Evolutionary conservation across 1,140 invertebrate species (phyloP), one percentile per base, ranked within the genome.

Genomic region (Rhyacophila brunnea): DNA sequence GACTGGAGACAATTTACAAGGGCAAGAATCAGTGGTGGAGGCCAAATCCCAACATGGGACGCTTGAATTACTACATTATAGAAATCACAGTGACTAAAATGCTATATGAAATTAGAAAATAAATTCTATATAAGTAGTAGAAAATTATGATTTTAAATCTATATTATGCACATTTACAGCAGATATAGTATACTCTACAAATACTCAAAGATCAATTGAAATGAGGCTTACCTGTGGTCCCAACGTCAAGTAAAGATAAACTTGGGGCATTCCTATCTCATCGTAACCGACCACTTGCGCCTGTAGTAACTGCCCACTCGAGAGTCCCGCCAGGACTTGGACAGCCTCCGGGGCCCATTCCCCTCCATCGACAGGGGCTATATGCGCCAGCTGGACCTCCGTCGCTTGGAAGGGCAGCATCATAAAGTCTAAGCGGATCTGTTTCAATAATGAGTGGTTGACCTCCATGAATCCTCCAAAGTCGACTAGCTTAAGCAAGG

Each of bases 371-470:
- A 86, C 80, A 42, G 95, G 92, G 74, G 85, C 84, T 54, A 99
- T 83, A 78, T 95, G 90, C 7, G 93, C 92, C 68, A 99, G 78
- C 70, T 88, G 87, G 69, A 95, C 93, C 81, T 98, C 96, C 34
- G 91, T 89, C 42, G 95, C 93, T 85, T 98, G 96, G 81, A 98
- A 98, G 14, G 96, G 96, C 67, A 98, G 78, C 19, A 85, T 82
- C 80, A 96, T 88, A 71, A 95, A 97, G 75, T 98, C 94, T 57
- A 86, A 88, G 61, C 93, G 84, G 56, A 99, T 95, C 79, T 95
- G 91, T 68, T 91, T 84, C 67, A 97, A 82, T 56, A 84, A 76
- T 17, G 83, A 76, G 60, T 87, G 87, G 60, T 84, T 83, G n/a
- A 96, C 80, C 34, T 81, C 82, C 67, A 86, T 84, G 73, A 91